Percentiles rank a stretch among this genome's conserved stretches.
Evolutionary conservation across 2,888 invertebrate species (phyloP).

Genomic region (Synergus gifuensis): DNA sequence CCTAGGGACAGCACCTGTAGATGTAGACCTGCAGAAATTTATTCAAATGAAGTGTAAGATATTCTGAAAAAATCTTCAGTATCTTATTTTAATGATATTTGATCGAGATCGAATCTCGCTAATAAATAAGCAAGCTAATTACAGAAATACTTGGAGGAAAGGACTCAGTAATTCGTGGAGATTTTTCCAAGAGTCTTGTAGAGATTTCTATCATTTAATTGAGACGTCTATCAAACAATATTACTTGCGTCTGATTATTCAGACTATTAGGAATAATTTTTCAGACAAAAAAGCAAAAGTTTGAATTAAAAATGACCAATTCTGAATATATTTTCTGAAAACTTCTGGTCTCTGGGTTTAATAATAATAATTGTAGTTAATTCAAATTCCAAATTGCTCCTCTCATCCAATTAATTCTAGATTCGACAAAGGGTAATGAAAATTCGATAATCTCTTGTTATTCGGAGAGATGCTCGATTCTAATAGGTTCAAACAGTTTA

Average conservation of each 20-base stretch:
- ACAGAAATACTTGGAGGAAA: neutral
- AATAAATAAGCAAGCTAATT: neutral
- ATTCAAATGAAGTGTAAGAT: conserved; percentile 40
- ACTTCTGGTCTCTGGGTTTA: too few species aligned
- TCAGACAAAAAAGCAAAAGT: neutral
- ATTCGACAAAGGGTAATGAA: neutral
- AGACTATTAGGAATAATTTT: neutral
- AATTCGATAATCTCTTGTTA: neutral
- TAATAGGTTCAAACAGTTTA: neutral
- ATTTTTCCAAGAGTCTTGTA: neutral
- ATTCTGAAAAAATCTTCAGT: conserved; percentile 6
- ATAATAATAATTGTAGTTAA: neutral
- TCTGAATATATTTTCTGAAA: too few species aligned
- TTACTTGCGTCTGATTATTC: neutral
- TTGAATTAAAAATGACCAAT: too few species aligned
- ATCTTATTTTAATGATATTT: conserved; percentile 25
- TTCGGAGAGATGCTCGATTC: neutral
- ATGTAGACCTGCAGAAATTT: conserved; percentile 61
- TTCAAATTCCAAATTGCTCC: neutral
- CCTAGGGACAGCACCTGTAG: conserved; percentile 66
- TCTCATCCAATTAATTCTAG: neutral
- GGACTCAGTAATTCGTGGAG: conserved; percentile 1
- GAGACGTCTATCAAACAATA: neutral
- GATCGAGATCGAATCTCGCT: neutral
- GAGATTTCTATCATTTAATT: neutral